Conservation (phyloP, 2,888 invertebrate species). For the Platycnemis pennipes region DNA sequence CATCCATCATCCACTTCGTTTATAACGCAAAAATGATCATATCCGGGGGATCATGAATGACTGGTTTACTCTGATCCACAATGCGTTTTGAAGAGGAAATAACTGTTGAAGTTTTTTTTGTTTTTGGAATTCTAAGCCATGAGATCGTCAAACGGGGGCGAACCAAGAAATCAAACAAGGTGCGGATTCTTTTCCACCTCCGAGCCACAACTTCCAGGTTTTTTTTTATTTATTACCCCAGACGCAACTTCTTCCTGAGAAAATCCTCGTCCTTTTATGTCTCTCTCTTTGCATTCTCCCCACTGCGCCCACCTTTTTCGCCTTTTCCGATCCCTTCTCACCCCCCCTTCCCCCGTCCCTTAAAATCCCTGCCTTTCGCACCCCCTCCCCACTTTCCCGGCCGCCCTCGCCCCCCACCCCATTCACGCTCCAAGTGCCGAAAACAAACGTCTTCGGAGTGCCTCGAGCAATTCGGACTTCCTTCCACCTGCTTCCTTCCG, state of each 20-base stretch:
- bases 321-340: not conserved
- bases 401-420: not conserved
- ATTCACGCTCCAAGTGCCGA: conserved; percentile 39
- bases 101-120: not conserved
- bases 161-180: conserved; percentile 3
- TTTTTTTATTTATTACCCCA: not conserved
- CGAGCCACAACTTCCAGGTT: not conserved
- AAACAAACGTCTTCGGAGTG: conserved; percentile 61
- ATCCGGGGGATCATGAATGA: not conserved
- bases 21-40: not conserved
- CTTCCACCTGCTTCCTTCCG: conserved; percentile 36
- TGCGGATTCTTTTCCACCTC: not conserved
- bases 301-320: too few relatives aligned
- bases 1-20: not conserved
- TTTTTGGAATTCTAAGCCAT: not conserved
- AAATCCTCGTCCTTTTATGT: not conserved
- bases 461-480: conserved; percentile 59
- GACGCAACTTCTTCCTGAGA: conserved; percentile 14
- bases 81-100: not conserved
- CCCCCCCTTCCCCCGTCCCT: too few relatives aligned
- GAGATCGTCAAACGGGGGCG: not conserved
- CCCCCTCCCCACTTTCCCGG: too few relatives aligned
- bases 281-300: not conserved
- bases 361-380: too few relatives aligned
- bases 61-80: not conserved